Evolutionary conservation across 2,797 vertebrate species (phyloP).

Genomic region (Fundulus diaphanus): DNA sequence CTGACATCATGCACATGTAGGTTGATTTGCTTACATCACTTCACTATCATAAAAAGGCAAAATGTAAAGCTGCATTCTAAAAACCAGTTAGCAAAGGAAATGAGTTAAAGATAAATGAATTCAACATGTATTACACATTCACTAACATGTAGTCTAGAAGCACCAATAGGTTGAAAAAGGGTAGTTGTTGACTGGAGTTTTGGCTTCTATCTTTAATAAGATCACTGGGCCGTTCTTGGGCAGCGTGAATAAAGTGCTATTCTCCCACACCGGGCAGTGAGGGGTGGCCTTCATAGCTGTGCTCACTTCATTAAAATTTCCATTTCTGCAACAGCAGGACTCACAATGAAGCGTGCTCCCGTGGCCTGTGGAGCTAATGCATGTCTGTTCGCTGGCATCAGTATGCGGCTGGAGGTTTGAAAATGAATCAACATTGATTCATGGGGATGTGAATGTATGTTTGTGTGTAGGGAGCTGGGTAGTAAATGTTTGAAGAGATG

Average conservation of each 20-base stretch:
- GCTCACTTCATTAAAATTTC: slow-evolving; percentile 73
- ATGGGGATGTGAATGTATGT: slow-evolving; percentile 7
- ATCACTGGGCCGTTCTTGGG: slow-evolving; percentile 50
- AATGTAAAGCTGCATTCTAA: background rate
- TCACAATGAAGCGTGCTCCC: slow-evolving; percentile 47
- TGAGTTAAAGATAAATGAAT: slow-evolving; percentile 23
- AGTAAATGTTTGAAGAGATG: slow-evolving; percentile 31
- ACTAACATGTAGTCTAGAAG: background rate
- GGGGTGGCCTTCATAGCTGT: slow-evolving; percentile 42
- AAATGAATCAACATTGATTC: slow-evolving; percentile 50
- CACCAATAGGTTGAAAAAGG: slow-evolving; percentile 4
- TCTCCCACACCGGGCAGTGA: slow-evolving; percentile 27
- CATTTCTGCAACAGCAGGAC: slow-evolving; percentile 68
- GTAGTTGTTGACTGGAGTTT: slow-evolving; percentile 19
- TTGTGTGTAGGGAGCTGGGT: slow-evolving; percentile 17
- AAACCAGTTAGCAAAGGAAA: background rate
- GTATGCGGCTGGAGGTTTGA: slow-evolving; percentile 24
- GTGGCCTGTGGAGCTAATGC: slow-evolving; percentile 34
- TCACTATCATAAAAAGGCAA: background rate
- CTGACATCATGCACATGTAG: background rate
- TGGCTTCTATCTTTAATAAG: slow-evolving; percentile 58
- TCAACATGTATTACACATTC: slow-evolving; percentile 21
- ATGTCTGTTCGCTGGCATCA: slow-evolving; percentile 29
- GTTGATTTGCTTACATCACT: background rate
- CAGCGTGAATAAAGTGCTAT: slow-evolving; percentile 44